phyloP scores from a whole-genome alignment of 1,140 invertebrate genomes.

The Neoseiulus cucumeris region DNA sequence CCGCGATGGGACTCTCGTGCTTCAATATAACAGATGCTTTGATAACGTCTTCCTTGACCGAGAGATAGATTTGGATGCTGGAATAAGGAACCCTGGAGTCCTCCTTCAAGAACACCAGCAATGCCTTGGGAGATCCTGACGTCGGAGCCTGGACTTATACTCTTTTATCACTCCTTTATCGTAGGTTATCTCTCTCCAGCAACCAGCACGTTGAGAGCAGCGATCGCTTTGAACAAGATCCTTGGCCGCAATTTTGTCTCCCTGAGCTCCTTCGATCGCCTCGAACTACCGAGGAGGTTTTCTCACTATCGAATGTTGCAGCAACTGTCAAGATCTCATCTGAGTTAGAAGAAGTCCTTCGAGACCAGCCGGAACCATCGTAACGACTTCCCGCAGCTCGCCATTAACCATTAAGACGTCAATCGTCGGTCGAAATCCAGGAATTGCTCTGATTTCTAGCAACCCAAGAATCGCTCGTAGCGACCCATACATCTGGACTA shows the following conservation, averaged over 20 bases:
- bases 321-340: constrained; percentile 88
- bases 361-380: constrained; percentile 81
- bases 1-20: constrained; percentile 82
- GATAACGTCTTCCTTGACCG: constrained; percentile 98
- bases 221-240: constrained; percentile 94
- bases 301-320: constrained; percentile 92
- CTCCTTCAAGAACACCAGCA: constrained; percentile 84
- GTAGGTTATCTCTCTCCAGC: constrained; percentile 63
- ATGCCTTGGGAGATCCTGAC: constrained; percentile 85
- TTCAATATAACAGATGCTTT: constrained; percentile 98
- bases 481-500: no score
- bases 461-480: constrained; percentile 44
- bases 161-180: constrained; percentile 70
- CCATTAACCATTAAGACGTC: constrained; percentile 97
- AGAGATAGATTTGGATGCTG: constrained; percentile 94
- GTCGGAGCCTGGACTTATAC: constrained; percentile 98
- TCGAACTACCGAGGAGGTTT: constrained; percentile 89
- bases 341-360: constrained; percentile 96
- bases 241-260: constrained; percentile 93
- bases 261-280: constrained; percentile 83
- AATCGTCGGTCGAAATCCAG: constrained; percentile 92
- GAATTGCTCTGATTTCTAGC: constrained; percentile 95
- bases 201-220: constrained; percentile 55
- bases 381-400: constrained; percentile 69
- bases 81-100: constrained; percentile 93